These are phyloP conservation scores for Syritta pipiens DNA, from an alignment of 2,888 invertebrate species.

Conservation along the genomic window DNA sequence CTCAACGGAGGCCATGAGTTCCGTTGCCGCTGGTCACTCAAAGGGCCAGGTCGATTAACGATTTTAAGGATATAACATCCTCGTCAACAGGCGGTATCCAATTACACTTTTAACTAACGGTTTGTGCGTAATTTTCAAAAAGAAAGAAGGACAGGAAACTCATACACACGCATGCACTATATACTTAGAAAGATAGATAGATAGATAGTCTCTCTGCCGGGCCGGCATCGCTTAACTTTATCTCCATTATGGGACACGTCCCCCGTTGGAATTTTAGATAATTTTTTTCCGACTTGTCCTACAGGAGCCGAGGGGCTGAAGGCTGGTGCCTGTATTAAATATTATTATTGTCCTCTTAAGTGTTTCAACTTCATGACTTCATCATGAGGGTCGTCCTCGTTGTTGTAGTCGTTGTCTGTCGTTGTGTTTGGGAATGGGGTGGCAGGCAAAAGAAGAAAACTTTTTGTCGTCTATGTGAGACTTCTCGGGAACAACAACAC, in stretches of 20 bases:
- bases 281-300: conserved; percentile 37
- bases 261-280: conserved; percentile 52
- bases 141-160: background rate
- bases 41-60: conserved; percentile 17
- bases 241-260: conserved; percentile 58
- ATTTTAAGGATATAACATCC: background rate
- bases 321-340: conserved; percentile 51
- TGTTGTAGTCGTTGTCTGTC: conserved; percentile 30
- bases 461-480: conserved; percentile 61
- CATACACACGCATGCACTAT: too few relatives aligned
- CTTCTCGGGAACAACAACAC: conserved; percentile 54
- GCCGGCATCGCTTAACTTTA: conserved; percentile 46
- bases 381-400: conserved; percentile 63
- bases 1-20: conserved; percentile 31
- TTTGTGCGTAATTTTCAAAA: conserved; percentile 31
- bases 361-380: conserved; percentile 69
- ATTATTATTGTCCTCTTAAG: conserved; percentile 69
- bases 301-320: conserved; percentile 27
- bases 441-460: conserved; percentile 35
- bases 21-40: conserved; percentile 19
- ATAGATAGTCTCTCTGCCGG: background rate
- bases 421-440: background rate
- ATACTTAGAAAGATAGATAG: background rate
- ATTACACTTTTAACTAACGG: conserved; percentile 32
- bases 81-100: conserved; percentile 13